Percentiles rank a stretch among this genome's conserved stretches.
These are phyloP conservation scores for Otolemur crassicaudatus DNA, from an alignment of 2,797 vertebrate species.

Conservation along the genomic window DNA sequence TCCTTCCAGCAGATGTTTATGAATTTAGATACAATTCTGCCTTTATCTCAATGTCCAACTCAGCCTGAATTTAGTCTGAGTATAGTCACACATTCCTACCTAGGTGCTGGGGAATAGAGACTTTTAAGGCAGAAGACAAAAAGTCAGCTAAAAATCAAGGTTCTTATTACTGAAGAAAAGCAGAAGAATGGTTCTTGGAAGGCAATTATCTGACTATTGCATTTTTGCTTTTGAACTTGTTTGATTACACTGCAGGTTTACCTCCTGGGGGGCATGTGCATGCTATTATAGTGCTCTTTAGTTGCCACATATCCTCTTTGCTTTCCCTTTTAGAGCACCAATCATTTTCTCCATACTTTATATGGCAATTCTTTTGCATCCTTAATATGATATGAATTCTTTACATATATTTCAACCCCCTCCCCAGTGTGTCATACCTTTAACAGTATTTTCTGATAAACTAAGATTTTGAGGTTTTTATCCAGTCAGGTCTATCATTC, in stretches of 20 bases:
- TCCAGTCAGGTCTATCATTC: background rate
- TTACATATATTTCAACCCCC: background rate
- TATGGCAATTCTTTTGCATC: background rate
- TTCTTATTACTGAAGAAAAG: background rate
- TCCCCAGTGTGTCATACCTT: background rate
- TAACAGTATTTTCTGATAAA: conserved; percentile 41
- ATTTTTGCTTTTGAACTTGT: background rate
- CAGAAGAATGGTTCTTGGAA: background rate
- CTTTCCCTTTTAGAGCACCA: background rate
- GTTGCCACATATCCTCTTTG: background rate
- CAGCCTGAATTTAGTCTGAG: background rate
- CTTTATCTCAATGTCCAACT: background rate
- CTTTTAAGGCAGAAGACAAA: background rate
- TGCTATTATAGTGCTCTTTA: conserved; percentile 17
- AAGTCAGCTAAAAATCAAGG: background rate
- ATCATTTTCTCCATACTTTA: background rate
- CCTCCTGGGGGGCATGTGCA: background rate
- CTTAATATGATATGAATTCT: background rate
- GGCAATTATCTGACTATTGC: background rate
- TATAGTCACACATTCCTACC: background rate
- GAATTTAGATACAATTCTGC: background rate
- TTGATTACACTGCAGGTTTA: background rate
- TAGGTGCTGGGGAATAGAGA: background rate
- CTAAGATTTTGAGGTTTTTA: conserved; percentile 25
- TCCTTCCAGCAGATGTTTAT: background rate